Evolutionary conservation across 2,113 vertebrate genomes (phyloP).

Genomic region (Heptranchias perlo): DNA sequence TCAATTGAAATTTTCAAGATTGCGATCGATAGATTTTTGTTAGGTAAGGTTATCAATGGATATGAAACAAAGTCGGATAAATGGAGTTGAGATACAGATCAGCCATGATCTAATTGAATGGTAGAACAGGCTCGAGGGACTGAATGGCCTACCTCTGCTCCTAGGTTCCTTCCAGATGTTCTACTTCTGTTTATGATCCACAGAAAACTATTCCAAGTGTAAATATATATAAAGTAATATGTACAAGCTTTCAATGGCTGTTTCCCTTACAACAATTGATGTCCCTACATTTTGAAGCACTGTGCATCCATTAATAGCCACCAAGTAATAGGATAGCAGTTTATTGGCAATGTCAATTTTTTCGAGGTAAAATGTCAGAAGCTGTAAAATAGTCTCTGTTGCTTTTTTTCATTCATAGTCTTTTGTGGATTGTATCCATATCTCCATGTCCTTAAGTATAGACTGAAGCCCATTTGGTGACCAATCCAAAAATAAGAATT

Average conservation of each 20-base stretch:
- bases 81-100: no score
- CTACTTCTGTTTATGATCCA: no score
- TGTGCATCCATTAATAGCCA: conserved; percentile 62
- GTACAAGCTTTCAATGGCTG: conserved; percentile 62
- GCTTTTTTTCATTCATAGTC: conserved; percentile 63
- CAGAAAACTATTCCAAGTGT: background rate
- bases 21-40: no score
- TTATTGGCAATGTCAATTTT: conserved; percentile 66
- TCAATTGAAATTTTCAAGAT: no score
- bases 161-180: no score
- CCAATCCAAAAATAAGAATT: conserved; percentile 62
- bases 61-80: no score
- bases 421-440: conserved; percentile 64
- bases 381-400: conserved; percentile 54
- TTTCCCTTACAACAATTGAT: conserved; percentile 43
- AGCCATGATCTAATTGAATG: no score
- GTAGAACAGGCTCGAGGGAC: no score
- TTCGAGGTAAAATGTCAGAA: conserved; percentile 69
- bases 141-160: no score
- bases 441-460: conserved; percentile 70
- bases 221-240: background rate
- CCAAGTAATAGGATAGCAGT: conserved; percentile 69
- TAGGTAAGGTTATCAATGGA: no score
- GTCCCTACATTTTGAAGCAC: conserved; percentile 42
- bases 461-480: conserved; percentile 75